A percentile compares a stretch with the other conserved stretches of the same genome.
Evolutionary conservation across 2,797 vertebrate genomes (phyloP).

Genomic region (Pangasius mekongensis): DNA sequence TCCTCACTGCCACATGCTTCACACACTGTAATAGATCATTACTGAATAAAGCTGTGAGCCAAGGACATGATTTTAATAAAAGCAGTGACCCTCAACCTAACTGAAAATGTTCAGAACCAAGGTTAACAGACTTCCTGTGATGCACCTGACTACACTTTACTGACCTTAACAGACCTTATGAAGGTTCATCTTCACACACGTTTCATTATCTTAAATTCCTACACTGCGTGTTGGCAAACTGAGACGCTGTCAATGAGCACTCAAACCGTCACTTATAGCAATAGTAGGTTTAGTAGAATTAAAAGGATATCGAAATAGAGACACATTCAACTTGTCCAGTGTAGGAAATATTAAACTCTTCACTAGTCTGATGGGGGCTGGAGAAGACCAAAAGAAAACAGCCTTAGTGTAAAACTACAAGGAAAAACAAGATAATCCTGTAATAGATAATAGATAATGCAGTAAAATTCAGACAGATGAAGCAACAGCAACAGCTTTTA

Average conservation of each 20-base stretch:
- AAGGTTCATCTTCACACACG: constrained; percentile 2
- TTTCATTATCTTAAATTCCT: constrained; percentile 30
- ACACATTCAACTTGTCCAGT: neutral
- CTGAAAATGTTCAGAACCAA: neutral
- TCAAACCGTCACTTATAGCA: neutral
- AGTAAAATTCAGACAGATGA: neutral
- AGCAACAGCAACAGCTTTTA: neutral
- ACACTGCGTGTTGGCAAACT: constrained; percentile 7
- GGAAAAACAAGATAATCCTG: neutral
- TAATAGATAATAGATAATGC: neutral
- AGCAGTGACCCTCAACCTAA: neutral
- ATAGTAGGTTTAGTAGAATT: neutral
- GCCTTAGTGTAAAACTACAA: neutral
- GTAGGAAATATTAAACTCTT: neutral
- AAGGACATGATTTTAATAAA: constrained; percentile 10
- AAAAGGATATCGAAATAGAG: neutral
- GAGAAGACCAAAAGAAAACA: neutral
- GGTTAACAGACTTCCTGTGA: neutral
- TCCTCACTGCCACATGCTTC: constrained; percentile 4
- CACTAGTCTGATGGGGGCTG: neutral
- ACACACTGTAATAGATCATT: neutral
- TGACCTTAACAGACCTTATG: neutral
- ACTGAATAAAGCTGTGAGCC: neutral
- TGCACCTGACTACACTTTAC: constrained; percentile 1
- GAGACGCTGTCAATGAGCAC: neutral